phyloP scores from a whole-genome alignment of 2,797 vertebrate species.

The Euthynnus affinis region DNA sequence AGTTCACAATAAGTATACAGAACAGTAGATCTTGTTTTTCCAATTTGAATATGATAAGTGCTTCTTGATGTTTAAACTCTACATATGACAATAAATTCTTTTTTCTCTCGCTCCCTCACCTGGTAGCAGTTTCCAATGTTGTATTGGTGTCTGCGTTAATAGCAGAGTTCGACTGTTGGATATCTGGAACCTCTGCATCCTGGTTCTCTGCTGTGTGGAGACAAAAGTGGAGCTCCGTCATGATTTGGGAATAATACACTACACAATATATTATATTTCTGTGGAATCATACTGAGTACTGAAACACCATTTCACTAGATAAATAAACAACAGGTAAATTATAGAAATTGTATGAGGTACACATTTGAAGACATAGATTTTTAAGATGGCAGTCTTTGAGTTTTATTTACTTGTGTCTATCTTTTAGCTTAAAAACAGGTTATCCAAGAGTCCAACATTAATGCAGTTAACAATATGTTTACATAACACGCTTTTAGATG shows the following conservation, averaged over 20 bases:
- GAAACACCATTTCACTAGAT: background rate
- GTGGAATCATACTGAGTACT: background rate
- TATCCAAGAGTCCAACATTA: too few species aligned
- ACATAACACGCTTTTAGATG: background rate
- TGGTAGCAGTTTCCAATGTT: conserved; percentile 42
- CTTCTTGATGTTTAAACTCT: background rate
- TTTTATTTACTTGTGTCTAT: too few species aligned
- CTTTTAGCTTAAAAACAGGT: too few species aligned
- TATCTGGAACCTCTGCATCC: conserved; percentile 19
- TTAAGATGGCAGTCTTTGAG: background rate
- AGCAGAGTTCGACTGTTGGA: conserved; percentile 22
- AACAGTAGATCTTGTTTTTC: background rate
- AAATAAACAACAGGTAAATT: background rate
- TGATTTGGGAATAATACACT: background rate
- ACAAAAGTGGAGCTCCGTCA: conserved; percentile 10
- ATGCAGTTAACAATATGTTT: background rate
- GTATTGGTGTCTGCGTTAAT: conserved; percentile 16
- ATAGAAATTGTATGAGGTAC: background rate
- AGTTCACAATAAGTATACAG: background rate
- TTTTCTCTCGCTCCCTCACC: conserved; percentile 49
- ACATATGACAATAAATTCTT: background rate
- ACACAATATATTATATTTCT: background rate
- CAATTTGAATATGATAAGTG: background rate
- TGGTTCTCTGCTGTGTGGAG: conserved; percentile 59
- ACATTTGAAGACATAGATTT: background rate